Conservation (phyloP, 2,888 invertebrate genomes). For the Polydesmus complanatus region DNA sequence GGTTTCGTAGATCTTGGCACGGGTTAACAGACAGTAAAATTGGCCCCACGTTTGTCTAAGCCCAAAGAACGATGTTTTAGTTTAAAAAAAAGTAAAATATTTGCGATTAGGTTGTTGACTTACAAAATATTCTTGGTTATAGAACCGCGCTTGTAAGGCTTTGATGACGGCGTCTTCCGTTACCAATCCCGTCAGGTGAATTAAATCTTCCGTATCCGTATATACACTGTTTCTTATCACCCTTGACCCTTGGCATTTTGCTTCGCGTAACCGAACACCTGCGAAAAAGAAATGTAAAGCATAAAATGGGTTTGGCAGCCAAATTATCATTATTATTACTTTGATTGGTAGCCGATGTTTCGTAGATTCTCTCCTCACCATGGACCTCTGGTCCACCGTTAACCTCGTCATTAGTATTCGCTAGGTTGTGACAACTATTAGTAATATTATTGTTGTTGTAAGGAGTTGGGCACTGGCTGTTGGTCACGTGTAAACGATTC, state of each 20-base stretch:
- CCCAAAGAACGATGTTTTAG: no score
- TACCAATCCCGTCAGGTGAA: conserved; percentile 79
- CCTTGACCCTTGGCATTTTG: background rate
- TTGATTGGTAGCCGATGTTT: conserved; percentile 2
- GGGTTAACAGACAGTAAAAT: conserved; percentile 80
- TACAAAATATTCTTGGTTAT: conserved; percentile 73
- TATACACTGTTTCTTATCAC: conserved; percentile 20
- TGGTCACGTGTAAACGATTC: conserved; percentile 65
- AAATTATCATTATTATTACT: background rate
- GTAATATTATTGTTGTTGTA: conserved; percentile 6
- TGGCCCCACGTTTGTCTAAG: conserved; percentile 83
- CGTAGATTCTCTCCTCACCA: background rate
- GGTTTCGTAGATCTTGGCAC: conserved; percentile 72
- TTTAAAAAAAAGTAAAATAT: no score
- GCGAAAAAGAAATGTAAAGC: conserved; percentile 3
- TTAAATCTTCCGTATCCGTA: conserved; percentile 68
- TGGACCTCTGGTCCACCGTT: background rate
- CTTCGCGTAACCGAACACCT: conserved; percentile 16
- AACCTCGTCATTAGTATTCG: background rate
- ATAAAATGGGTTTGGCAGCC: background rate
- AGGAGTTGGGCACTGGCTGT: conserved; percentile 17
- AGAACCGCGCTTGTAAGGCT: conserved; percentile 78
- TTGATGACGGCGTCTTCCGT: conserved; percentile 88
- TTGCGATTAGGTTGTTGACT: no score
- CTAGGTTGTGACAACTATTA: background rate